Evolutionary conservation across 2,888 invertebrate species (phyloP).

Genomic region (Nymphalis c-album): DNA sequence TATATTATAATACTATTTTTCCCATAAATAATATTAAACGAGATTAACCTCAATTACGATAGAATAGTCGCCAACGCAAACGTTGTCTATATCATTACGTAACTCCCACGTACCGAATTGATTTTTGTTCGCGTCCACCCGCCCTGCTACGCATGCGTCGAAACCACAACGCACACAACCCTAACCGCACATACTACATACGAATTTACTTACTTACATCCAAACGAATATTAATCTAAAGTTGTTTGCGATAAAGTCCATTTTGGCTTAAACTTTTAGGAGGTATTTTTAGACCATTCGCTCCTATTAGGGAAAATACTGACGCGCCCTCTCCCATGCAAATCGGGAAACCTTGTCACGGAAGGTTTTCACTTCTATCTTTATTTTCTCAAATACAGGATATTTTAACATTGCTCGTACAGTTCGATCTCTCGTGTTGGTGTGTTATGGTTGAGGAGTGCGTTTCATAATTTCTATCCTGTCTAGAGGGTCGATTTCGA

Average conservation of each 20-base stretch:
- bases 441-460: slow-evolving; percentile 22
- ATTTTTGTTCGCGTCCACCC: slow-evolving; percentile 70
- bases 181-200: slow-evolving; percentile 50
- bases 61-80: slow-evolving; percentile 57
- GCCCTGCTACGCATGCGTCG: slow-evolving; percentile 66
- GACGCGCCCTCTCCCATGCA: slow-evolving; percentile 78
- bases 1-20: not conserved
- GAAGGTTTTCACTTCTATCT: slow-evolving; percentile 70
- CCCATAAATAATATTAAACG: slow-evolving; percentile 42
- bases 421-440: slow-evolving; percentile 21
- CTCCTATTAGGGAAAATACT: slow-evolving; percentile 63
- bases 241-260: slow-evolving; percentile 26
- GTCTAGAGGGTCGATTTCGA: slow-evolving; percentile 35
- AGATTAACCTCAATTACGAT: slow-evolving; percentile 62
- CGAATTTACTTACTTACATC: slow-evolving; percentile 36
- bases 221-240: slow-evolving; percentile 38
- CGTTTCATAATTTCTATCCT: not conserved
- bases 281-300: slow-evolving; percentile 78
- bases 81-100: slow-evolving; percentile 69
- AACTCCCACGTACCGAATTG: slow-evolving; percentile 78
- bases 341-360: slow-evolving; percentile 68
- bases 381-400: slow-evolving; percentile 65
- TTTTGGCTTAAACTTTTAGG: slow-evolving; percentile 32
- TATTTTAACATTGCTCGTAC: slow-evolving; percentile 54
- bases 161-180: slow-evolving; percentile 60